These are phyloP conservation scores for Cotesia vestalis DNA, from an alignment of 1,140 invertebrate genomes.

Conservation along the genomic window DNA sequence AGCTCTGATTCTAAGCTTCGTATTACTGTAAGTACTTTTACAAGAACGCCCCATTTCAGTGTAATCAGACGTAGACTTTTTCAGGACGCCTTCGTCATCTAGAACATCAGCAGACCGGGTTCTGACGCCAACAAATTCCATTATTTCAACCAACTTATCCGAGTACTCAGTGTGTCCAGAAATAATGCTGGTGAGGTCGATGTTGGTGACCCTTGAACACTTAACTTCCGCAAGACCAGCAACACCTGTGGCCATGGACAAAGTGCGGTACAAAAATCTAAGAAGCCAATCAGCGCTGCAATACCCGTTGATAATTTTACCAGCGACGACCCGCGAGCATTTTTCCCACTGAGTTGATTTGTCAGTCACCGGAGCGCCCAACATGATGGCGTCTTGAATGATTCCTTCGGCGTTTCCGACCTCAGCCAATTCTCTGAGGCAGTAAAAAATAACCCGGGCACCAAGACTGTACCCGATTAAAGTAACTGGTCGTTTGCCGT, in stretches of 20 bases:
- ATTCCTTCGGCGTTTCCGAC: constrained; percentile 71
- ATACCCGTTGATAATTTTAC: constrained; percentile 76
- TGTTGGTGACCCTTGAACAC: constrained; percentile 70
- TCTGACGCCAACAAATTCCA: constrained; percentile 56
- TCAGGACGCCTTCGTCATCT: constrained; percentile 48
- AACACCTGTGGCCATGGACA: constrained; percentile 69
- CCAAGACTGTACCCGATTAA: constrained; percentile 79
- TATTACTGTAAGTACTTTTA: not conserved
- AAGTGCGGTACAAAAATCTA: constrained; percentile 74
- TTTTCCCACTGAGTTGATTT: constrained; percentile 68
- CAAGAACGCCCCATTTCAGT: not conserved
- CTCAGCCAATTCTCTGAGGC: constrained; percentile 69
- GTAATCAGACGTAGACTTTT: constrained; percentile 52
- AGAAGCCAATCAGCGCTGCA: constrained; percentile 76
- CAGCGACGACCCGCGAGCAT: constrained; percentile 70
- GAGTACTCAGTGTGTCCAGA: constrained; percentile 73
- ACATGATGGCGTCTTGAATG: constrained; percentile 75
- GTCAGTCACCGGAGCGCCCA: constrained; percentile 75
- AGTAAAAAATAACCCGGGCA: constrained; percentile 78
- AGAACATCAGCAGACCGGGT: constrained; percentile 43
- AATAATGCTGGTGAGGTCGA: constrained; percentile 71
- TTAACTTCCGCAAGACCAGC: constrained; percentile 72
- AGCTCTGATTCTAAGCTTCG: constrained; percentile 21
- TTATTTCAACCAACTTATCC: constrained; percentile 70
- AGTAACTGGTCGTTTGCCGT: constrained; percentile 77